Conservation (phyloP, 2,113 vertebrate genomes). For the Symphodus melops region DNA sequence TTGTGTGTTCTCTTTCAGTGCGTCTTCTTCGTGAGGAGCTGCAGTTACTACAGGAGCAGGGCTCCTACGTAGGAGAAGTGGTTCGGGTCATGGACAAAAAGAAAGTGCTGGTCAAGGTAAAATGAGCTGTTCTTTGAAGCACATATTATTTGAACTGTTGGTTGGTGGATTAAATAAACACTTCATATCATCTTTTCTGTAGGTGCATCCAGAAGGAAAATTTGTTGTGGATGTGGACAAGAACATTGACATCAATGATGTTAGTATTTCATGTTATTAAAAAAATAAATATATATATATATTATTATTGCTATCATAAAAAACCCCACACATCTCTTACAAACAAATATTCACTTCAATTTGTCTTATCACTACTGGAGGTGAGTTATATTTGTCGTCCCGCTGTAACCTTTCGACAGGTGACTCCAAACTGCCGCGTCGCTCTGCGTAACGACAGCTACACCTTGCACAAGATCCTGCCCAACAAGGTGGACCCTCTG, state of each 20-base stretch:
- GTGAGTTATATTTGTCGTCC: background rate
- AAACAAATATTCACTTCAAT: too few relatives aligned
- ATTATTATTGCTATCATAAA: too few relatives aligned
- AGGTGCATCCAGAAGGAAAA: slow-evolving; percentile 98
- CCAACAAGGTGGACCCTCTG: slow-evolving; percentile 97
- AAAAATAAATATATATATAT: too few relatives aligned
- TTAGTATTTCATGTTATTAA: slow-evolving; percentile 77
- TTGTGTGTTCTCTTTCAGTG: slow-evolving; percentile 76
- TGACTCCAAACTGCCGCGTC: slow-evolving; percentile 97
- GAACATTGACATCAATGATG: slow-evolving; percentile 99
- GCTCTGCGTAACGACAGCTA: slow-evolving; percentile 98
- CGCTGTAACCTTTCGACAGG: slow-evolving; percentile 76
- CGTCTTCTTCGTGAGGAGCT: slow-evolving; percentile 95
- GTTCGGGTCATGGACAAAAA: slow-evolving; percentile 99
- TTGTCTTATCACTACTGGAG: too few relatives aligned
- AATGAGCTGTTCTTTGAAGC: background rate
- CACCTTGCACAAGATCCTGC: slow-evolving; percentile 97
- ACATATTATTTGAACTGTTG: background rate
- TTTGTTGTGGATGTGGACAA: slow-evolving; percentile 99
- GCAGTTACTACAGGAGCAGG: slow-evolving; percentile 97
- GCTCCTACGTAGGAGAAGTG: slow-evolving; percentile 97
- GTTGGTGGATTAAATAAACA: background rate
- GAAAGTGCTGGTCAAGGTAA: slow-evolving; percentile 97
- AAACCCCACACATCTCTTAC: too few relatives aligned
- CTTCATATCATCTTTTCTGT: slow-evolving; percentile 5